These are phyloP conservation scores for Tolypeutes matacus DNA, from an alignment of 2,797 vertebrate species.

Conservation along the genomic window DNA sequence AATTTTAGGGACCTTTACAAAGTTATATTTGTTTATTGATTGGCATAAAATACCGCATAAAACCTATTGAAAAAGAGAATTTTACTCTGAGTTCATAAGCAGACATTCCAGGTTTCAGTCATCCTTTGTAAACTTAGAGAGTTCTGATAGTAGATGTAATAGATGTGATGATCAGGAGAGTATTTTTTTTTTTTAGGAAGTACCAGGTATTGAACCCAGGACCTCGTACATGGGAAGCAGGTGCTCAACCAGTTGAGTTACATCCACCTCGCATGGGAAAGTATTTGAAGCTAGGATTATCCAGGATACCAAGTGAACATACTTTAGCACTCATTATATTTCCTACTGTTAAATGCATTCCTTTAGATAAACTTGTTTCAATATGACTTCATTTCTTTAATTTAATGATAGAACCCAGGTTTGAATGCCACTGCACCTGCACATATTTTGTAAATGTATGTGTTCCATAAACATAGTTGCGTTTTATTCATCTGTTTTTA, in stretches of 20 bases:
- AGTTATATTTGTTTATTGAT: neutral
- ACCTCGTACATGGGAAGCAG: no score
- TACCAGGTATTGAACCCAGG: no score
- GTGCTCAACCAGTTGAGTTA: no score
- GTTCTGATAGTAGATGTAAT: neutral
- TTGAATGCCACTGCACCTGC: neutral
- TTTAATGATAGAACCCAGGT: neutral
- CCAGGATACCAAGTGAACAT: neutral
- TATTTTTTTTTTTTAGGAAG: neutral
- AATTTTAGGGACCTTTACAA: neutral
- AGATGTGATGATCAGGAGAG: no score
- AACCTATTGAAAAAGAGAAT: neutral
- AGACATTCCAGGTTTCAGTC: neutral
- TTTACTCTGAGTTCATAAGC: neutral
- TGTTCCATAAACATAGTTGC: neutral
- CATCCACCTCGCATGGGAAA: no score
- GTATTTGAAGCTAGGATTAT: neutral
- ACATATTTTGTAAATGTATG: neutral
- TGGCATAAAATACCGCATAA: neutral
- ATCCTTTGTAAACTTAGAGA: neutral
- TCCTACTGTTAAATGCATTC: neutral
- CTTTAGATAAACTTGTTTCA: neutral
- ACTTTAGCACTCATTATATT: neutral
- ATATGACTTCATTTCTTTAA: neutral
- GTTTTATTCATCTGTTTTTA: neutral